A percentile compares a stretch with the other conserved stretches of the same genome.
Evolutionary conservation across 2,113 vertebrate species (phyloP).

Genomic region (Neogale vison): DNA sequence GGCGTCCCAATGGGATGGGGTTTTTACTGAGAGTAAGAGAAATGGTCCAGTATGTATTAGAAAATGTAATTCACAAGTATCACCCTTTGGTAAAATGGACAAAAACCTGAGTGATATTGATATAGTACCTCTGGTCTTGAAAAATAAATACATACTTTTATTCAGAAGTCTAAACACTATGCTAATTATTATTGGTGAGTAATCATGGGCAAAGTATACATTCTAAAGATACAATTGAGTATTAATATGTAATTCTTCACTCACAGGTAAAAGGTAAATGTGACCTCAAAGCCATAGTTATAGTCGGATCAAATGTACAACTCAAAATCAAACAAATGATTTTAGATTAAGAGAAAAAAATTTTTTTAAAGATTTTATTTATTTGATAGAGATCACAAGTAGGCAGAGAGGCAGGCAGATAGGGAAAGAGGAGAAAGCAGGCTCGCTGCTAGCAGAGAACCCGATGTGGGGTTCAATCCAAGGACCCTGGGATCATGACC

Average conservation of each 20-base stretch:
- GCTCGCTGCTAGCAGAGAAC: too few relatives aligned
- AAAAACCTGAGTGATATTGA: background rate
- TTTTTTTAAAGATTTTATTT: background rate
- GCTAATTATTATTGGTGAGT: background rate
- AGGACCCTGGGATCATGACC: too few relatives aligned
- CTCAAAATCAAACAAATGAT: background rate
- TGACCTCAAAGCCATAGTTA: background rate
- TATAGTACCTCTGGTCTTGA: background rate
- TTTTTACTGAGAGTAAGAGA: background rate
- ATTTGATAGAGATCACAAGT: too few relatives aligned
- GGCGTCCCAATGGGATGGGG: too few relatives aligned
- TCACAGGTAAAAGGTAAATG: background rate
- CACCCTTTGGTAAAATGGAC: background rate
- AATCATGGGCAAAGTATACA: background rate
- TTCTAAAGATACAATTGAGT: background rate
- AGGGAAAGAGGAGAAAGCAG: too few relatives aligned
- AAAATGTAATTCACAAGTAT: background rate
- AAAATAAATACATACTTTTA: constrained; percentile 25
- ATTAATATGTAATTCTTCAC: background rate
- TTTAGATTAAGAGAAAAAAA: background rate
- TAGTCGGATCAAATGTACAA: background rate
- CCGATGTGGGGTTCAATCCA: accelerated
- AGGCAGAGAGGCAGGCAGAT: too few relatives aligned
- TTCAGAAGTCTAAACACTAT: background rate
- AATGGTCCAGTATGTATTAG: background rate